These are phyloP conservation scores for Laothoe populi DNA, from an alignment of 2,888 invertebrate species.

Conservation along the genomic window DNA sequence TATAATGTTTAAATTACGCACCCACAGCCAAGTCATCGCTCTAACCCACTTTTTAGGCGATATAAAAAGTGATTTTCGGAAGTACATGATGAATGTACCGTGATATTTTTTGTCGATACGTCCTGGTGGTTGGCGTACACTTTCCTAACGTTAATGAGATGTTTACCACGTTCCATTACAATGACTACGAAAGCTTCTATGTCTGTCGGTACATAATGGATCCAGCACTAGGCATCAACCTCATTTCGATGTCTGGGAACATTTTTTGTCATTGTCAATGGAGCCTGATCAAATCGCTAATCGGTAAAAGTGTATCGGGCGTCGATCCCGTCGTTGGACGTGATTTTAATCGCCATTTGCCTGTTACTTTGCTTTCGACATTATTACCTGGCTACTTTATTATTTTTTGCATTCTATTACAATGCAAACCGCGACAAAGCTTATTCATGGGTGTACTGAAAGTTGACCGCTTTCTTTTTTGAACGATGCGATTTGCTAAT, in stretches of 20 bases:
- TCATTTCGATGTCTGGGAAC: constrained; percentile 44
- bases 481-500: neutral
- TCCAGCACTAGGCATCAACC: constrained; percentile 1
- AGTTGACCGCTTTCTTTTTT: constrained; percentile 28
- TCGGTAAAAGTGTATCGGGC: constrained; percentile 70
- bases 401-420: constrained; percentile 37
- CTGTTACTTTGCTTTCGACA: constrained; percentile 43
- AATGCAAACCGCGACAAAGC: constrained; percentile 27
- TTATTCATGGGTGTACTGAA: constrained; percentile 26
- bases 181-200: constrained; percentile 8
- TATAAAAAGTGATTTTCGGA: constrained; percentile 7
- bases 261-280: constrained; percentile 32
- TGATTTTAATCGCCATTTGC: constrained; percentile 54
- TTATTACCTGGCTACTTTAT: constrained; percentile 40
- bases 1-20: neutral
- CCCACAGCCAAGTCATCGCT: neutral
- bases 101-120: constrained; percentile 18
- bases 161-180: constrained; percentile 21
- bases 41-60: neutral
- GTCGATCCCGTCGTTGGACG: constrained; percentile 47
- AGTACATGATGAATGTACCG: constrained; percentile 18
- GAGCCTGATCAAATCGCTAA: constrained; percentile 56
- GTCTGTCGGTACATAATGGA: constrained; percentile 4
- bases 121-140: constrained; percentile 8
- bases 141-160: constrained; percentile 14